Percentiles rank a stretch among this genome's conserved stretches.
Evolutionary conservation across 1,140 invertebrate genomes (phyloP).

Genomic region (Conus ventricosus): DNA sequence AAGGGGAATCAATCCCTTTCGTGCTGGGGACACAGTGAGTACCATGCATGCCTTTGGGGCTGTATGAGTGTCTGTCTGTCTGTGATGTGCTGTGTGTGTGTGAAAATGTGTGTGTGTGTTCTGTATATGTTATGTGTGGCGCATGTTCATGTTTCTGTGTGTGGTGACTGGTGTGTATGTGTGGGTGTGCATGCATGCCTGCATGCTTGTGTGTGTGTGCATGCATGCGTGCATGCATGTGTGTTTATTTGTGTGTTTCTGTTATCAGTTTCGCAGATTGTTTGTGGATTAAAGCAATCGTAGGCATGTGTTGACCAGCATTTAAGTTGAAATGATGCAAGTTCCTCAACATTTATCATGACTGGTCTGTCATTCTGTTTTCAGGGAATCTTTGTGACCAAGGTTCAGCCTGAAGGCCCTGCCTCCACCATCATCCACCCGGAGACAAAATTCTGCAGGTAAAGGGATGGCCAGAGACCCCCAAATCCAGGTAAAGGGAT

Average conservation of each 20-base stretch:
- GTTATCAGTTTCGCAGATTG: no score
- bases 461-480: background rate
- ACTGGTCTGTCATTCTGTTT: background rate
- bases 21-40: slow-evolving; percentile 66
- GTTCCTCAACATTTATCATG: no score
- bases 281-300: no score
- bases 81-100: no score
- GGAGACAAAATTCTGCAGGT: slow-evolving; percentile 67
- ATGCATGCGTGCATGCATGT: no score
- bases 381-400: slow-evolving; percentile 67
- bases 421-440: slow-evolving; percentile 51
- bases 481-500: slow-evolving; percentile 51
- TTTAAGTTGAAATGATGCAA: no score
- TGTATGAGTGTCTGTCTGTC: background rate
- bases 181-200: no score
- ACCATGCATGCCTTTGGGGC: background rate
- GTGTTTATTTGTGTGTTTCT: no score
- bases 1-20: slow-evolving; percentile 68
- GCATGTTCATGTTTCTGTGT: background rate
- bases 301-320: no score
- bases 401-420: slow-evolving; percentile 59
- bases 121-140: no score
- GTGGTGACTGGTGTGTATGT: background rate
- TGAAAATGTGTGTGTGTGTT: no score
- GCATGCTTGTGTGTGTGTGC: no score